A percentile compares a stretch with the other conserved stretches of the same genome.
phyloP scores from a whole-genome alignment of 1,140 invertebrate genomes.

The Neodiprion pinetum region DNA sequence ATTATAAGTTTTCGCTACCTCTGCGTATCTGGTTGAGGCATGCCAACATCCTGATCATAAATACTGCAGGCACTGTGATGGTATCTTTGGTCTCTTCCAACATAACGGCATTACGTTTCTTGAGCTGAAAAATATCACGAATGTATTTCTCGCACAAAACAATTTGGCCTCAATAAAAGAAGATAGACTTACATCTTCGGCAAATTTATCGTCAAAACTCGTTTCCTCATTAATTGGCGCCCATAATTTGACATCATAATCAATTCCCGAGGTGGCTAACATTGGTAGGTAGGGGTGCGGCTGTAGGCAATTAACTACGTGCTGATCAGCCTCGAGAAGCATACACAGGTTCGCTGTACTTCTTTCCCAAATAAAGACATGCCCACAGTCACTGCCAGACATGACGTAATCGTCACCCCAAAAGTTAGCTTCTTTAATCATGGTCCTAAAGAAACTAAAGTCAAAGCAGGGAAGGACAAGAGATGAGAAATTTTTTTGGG shows the following conservation, averaged over 20 bases:
- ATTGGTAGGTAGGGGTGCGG: constrained; percentile 85
- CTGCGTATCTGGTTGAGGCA: constrained; percentile 78
- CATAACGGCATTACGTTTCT: constrained; percentile 84
- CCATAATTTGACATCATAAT: constrained; percentile 91
- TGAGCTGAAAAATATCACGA: constrained; percentile 68
- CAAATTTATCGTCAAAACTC: constrained; percentile 71
- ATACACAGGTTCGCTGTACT: constrained; percentile 74
- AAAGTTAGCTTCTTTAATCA: constrained; percentile 91
- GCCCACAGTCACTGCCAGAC: constrained; percentile 88
- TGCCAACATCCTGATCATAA: constrained; percentile 87
- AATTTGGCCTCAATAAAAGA: background rate
- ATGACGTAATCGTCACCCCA: constrained; percentile 86
- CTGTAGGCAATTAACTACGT: constrained; percentile 88
- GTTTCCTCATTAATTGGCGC: constrained; percentile 69
- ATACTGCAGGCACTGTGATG: constrained; percentile 86
- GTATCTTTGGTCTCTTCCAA: constrained; percentile 89
- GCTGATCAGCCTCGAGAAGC: constrained; percentile 82
- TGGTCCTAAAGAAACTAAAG: constrained; percentile 71
- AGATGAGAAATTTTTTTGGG: constrained; percentile 55
- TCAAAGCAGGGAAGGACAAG: constrained; percentile 55
- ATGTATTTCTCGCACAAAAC: background rate
- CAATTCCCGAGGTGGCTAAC: constrained; percentile 87
- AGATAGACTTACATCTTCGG: constrained; percentile 70
- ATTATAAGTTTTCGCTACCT: constrained; percentile 58
- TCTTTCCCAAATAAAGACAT: constrained; percentile 76